phyloP scores from a whole-genome alignment of 2,113 vertebrate species.

The Brachyhypopomus occidentalis region DNA sequence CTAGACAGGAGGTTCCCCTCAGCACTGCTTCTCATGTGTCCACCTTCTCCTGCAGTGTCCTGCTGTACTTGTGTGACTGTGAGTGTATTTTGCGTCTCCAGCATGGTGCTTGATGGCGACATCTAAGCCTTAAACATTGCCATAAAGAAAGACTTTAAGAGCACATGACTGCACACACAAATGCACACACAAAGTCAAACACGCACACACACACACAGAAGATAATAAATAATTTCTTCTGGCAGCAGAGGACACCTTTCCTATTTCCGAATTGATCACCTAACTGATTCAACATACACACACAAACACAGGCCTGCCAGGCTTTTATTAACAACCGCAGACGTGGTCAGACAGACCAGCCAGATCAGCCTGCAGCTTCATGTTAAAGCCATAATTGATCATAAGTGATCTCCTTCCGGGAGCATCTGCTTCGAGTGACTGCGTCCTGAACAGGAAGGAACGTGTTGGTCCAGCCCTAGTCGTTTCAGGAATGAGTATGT shows the following conservation, averaged over 20 bases:
- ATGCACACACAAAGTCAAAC: not conserved
- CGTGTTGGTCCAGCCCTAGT: not conserved
- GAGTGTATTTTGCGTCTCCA: not conserved
- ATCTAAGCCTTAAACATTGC: no score
- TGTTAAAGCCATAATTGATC: not conserved
- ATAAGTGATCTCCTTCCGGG: not conserved
- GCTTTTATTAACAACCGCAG: not conserved
- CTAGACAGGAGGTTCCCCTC: no score
- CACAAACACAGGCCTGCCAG: not conserved
- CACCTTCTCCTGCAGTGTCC: no score
- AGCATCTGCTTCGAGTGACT: no score
- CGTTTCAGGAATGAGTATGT: not conserved
- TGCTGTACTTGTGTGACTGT: no score
- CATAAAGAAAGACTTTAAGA: not conserved
- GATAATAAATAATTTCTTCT: conserved; percentile 27
- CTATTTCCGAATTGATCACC: conserved; percentile 36
- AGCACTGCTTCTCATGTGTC: no score
- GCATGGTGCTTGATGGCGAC: not conserved
- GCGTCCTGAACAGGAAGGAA: not conserved
- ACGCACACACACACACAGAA: conserved; percentile 6
- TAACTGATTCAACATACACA: conserved; percentile 13
- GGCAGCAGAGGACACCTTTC: not conserved
- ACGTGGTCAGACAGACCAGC: not conserved
- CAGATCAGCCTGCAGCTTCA: not conserved
- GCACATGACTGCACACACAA: not conserved